Evolutionary conservation across 2,888 invertebrate genomes (phyloP).

Genomic region (Coenonympha glycerion): DNA sequence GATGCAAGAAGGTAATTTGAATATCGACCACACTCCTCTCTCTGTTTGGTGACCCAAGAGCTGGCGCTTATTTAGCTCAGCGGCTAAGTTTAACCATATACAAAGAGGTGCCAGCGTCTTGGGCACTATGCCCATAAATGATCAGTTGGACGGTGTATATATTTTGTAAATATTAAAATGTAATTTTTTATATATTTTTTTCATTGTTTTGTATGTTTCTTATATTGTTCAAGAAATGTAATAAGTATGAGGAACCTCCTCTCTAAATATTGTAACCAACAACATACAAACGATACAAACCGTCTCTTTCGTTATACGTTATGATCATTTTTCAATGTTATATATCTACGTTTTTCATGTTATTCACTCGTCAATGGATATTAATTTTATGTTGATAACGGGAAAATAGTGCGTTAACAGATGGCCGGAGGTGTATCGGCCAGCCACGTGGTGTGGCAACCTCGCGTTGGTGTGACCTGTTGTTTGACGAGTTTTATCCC

Average conservation of each 20-base stretch:
- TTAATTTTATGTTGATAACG: slow-evolving; percentile 58
- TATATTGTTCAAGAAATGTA: too few species aligned
- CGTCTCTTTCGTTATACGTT: neutral
- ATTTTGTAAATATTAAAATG: too few species aligned
- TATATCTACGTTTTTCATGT: slow-evolving; percentile 42
- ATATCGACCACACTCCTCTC: too few species aligned
- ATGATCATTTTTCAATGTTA: slow-evolving; percentile 58
- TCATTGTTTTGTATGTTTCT: too few species aligned
- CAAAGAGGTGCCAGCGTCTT: too few species aligned
- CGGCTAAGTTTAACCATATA: too few species aligned
- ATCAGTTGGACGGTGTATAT: too few species aligned
- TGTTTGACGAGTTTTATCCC: slow-evolving; percentile 7
- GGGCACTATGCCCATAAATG: too few species aligned
- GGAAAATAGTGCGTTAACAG: slow-evolving; percentile 44
- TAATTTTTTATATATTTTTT: too few species aligned
- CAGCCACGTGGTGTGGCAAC: slow-evolving; percentile 25
- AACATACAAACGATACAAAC: neutral
- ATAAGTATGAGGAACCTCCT: too few species aligned
- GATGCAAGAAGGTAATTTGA: neutral
- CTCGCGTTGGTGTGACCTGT: slow-evolving; percentile 3
- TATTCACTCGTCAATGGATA: slow-evolving; percentile 41
- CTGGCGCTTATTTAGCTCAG: too few species aligned
- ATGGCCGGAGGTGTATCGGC: slow-evolving; percentile 30
- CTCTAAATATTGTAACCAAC: neutral
- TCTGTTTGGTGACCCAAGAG: too few species aligned